Conservation (phyloP, 2,113 vertebrate genomes). For the Phyllopteryx taeniolatus region DNA sequence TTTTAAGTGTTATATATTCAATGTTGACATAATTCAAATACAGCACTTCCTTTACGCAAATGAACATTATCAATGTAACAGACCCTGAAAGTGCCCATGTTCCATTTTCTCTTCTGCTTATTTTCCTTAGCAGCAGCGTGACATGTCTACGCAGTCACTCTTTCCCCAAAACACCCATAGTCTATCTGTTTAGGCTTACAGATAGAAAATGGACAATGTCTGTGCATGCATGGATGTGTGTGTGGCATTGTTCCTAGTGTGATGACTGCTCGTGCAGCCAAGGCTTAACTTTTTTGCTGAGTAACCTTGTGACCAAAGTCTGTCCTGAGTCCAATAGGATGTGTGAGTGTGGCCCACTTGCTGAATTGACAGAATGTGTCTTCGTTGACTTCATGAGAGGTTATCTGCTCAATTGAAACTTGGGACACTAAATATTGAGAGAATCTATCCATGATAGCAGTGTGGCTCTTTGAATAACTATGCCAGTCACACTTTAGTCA, state of each 20-base stretch:
- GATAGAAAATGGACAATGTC: constrained; percentile 22
- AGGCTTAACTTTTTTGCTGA: constrained; percentile 60
- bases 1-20: not conserved
- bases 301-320: constrained; percentile 39
- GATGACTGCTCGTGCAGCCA: constrained; percentile 37
- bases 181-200: constrained; percentile 36
- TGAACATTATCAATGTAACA: not conserved
- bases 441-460: not conserved
- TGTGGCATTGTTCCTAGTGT: constrained; percentile 40
- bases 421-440: not conserved
- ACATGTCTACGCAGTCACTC: constrained; percentile 11
- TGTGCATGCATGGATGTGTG: constrained; percentile 5
- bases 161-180: not conserved
- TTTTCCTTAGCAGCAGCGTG: constrained; percentile 23
- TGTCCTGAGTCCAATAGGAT: constrained; percentile 23
- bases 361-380: constrained; percentile 44
- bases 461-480: not conserved
- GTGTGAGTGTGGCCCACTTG: constrained; percentile 16
- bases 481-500: not conserved
- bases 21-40: not conserved
- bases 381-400: constrained; percentile 29
- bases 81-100: constrained; percentile 25
- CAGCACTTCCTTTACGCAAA: not conserved
- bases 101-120: constrained; percentile 45
- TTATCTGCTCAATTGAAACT: constrained; percentile 7